Conservation (phyloP, 2,113 vertebrate species). For the Oreocharis arfaki region DNA sequence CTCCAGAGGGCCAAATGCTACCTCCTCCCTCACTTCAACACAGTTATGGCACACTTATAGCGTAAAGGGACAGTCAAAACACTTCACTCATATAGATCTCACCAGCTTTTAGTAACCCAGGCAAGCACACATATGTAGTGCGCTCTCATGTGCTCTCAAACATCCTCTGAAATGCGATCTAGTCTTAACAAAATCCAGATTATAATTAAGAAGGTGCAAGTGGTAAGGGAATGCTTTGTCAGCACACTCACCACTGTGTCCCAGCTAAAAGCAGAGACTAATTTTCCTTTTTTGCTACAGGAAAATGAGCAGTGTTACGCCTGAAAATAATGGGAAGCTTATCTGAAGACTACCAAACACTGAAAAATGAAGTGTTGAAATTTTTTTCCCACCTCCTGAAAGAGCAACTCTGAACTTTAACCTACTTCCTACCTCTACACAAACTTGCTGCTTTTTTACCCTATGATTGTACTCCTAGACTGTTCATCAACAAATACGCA, state of each 20-base stretch:
- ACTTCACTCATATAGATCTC: accelerated
- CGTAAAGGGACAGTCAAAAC: background rate
- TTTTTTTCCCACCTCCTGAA: background rate
- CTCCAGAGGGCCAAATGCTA: background rate
- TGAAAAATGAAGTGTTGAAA: background rate
- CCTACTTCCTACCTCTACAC: background rate
- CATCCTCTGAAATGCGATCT: background rate
- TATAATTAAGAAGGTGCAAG: background rate
- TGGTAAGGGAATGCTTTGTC: background rate
- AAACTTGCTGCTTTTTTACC: background rate
- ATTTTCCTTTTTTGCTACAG: background rate
- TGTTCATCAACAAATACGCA: background rate
- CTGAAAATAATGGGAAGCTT: background rate
- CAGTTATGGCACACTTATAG: background rate
- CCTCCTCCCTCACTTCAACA: background rate
- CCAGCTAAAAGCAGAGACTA: background rate
- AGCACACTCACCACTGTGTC: background rate
- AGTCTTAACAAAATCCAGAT: background rate
- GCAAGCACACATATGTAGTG: accelerated
- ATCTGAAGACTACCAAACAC: background rate
- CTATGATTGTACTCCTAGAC: background rate
- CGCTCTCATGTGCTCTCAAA: background rate
- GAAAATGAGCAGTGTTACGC: background rate
- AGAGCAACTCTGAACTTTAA: background rate
- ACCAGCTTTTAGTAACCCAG: background rate